Percentiles rank a stretch among this genome's conserved stretches.
phyloP scores from a whole-genome alignment of 1,140 invertebrate species.

The Wasmannia auropunctata region DNA sequence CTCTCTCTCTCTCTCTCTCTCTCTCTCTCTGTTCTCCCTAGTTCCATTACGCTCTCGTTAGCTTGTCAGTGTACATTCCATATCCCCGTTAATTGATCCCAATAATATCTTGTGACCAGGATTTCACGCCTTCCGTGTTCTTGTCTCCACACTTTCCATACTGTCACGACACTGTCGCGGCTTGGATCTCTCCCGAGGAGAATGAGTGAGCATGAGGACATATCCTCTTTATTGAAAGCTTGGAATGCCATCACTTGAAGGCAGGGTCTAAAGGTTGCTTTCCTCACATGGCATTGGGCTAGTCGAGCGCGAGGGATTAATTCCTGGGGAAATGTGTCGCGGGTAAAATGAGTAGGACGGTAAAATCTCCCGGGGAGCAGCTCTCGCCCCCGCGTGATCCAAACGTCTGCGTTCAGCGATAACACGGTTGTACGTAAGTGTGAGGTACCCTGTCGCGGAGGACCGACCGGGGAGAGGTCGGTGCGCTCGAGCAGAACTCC shows the following conservation, averaged over 20 bases:
- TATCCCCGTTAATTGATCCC: background rate
- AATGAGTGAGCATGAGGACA: background rate
- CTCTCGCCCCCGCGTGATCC: background rate
- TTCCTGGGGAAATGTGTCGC: background rate
- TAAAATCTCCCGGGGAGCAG: background rate
- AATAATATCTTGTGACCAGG: background rate
- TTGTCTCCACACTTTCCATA: background rate
- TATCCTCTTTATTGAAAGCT: background rate
- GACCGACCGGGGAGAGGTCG: background rate
- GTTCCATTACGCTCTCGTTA: background rate
- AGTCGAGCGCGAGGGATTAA: background rate
- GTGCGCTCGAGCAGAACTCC: background rate
- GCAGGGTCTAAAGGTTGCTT: background rate
- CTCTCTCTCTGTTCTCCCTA: background rate
- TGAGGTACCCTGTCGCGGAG: background rate
- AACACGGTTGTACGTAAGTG: background rate
- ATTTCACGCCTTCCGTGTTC: background rate
- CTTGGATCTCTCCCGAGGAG: background rate
- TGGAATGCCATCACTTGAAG: background rate
- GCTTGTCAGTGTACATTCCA: slow-evolving; percentile 2
- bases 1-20: too few species aligned
- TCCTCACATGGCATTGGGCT: background rate
- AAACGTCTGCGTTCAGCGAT: background rate
- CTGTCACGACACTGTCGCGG: background rate
- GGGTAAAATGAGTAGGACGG: background rate